Evolutionary conservation across 2,888 invertebrate genomes (phyloP).

Genomic region (Eulithis prunata): DNA sequence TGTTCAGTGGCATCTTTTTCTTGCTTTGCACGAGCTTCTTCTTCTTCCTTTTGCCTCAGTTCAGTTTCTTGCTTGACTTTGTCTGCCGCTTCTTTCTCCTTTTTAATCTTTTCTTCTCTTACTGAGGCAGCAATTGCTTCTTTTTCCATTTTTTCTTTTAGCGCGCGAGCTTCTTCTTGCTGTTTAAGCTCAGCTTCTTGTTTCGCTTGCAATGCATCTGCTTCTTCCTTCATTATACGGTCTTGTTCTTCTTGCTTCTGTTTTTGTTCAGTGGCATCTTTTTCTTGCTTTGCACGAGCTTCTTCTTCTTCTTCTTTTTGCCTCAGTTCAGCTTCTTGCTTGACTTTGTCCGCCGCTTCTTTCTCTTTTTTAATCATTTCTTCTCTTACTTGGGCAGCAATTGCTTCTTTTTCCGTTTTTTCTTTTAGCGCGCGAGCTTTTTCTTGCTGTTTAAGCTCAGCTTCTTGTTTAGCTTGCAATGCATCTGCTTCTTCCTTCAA

Average conservation of each 20-base stretch:
- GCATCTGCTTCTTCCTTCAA: slow-evolving; percentile 18
- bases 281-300: background rate
- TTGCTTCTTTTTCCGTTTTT: too few relatives aligned
- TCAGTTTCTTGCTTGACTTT: slow-evolving; percentile 24
- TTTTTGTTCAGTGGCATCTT: background rate
- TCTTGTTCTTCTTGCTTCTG: background rate
- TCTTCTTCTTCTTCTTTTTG: background rate
- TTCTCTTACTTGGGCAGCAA: too few relatives aligned
- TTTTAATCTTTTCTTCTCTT: too few relatives aligned
- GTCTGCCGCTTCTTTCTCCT: too few relatives aligned
- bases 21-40: background rate
- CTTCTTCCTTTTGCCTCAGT: background rate
- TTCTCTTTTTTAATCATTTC: too few relatives aligned
- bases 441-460: background rate
- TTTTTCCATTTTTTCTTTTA: background rate
- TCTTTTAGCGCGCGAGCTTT: background rate
- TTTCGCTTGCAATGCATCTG: too few relatives aligned
- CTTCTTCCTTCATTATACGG: too few relatives aligned
- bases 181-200: background rate
- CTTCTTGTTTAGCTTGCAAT: slow-evolving; percentile 9
- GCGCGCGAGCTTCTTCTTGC: background rate
- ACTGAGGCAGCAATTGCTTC: too few relatives aligned
- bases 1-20: background rate
- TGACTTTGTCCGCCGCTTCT: too few relatives aligned
- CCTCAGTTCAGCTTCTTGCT: slow-evolving; percentile 23